Evolutionary conservation across 1,140 invertebrate genomes (phyloP).

Genomic region (Phthorimaea operculella): DNA sequence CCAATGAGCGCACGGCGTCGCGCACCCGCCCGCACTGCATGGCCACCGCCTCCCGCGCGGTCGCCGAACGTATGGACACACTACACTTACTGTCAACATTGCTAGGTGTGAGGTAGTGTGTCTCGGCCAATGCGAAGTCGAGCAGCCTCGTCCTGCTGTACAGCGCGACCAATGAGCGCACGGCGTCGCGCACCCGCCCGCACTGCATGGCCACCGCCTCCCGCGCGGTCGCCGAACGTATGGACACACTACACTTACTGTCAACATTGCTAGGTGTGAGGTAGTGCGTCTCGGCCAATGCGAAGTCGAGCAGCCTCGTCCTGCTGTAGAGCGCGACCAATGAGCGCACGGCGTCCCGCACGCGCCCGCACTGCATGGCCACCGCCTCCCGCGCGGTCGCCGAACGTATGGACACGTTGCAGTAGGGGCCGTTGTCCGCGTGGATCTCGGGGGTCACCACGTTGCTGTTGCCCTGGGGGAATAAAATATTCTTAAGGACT

Average conservation of each 20-base stretch:
- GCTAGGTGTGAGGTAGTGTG: too few relatives aligned
- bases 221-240: constrained; percentile 44
- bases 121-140: too few relatives aligned
- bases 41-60: constrained; percentile 40
- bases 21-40: constrained; percentile 48
- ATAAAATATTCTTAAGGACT: too few relatives aligned
- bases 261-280: constrained; percentile 23
- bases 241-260: constrained; percentile 42
- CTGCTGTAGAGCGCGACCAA: constrained; percentile 53
- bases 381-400: constrained; percentile 46
- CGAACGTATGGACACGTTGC: constrained; percentile 45
- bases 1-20: constrained; percentile 57
- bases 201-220: constrained; percentile 47
- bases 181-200: constrained; percentile 51
- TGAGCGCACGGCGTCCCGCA: constrained; percentile 55
- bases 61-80: constrained; percentile 49
- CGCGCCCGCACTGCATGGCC: constrained; percentile 41
- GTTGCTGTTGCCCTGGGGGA: constrained; percentile 60
- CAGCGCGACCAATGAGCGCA: too few relatives aligned
- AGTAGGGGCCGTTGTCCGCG: constrained; percentile 64
- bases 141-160: too few relatives aligned
- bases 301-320: constrained; percentile 48
- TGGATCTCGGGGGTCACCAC: constrained; percentile 70
- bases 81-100: too few relatives aligned
- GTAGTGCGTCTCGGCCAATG: constrained; percentile 39